Conservation (phyloP, 2,113 vertebrate species). For the Hiodon tergisus region DNA sequence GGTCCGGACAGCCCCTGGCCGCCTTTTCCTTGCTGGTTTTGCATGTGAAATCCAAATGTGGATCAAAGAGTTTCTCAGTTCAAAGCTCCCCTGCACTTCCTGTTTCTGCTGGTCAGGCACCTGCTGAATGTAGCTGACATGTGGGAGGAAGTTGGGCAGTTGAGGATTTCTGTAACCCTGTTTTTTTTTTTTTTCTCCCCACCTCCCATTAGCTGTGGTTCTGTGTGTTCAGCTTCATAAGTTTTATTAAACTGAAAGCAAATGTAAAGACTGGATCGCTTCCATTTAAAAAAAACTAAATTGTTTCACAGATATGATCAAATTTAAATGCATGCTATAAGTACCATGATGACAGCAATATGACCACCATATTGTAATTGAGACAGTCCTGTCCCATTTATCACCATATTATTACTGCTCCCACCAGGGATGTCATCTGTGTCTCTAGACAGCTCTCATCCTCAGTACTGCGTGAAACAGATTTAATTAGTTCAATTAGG, state of each 20-base stretch:
- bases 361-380: neutral
- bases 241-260: no score
- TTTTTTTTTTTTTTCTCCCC: neutral
- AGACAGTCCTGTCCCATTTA: neutral
- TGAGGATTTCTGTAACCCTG: neutral
- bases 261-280: no score
- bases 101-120: neutral
- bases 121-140: no score
- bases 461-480: no score
- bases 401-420: neutral
- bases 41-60: neutral
- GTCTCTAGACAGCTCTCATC: no score
- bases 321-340: no score
- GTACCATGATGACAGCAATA: neutral
- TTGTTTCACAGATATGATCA: no score
- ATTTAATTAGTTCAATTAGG: no score
- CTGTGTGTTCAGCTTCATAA: no score
- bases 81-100: neutral
- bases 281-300: no score
- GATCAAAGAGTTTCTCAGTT: neutral
- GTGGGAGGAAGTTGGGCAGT: constrained; percentile 4
- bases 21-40: neutral
- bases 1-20: neutral
- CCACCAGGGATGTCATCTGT: no score
- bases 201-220: no score